Percentiles rank a stretch among this genome's conserved stretches.
Conservation (phyloP, 2,113 vertebrate species). For the rabbit (Oryctolagus cuniculus) region mOryCun1.1 NC_091441.1:120592001-120592500, state of each 20-base stretch:
- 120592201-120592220: not conserved
- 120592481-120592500: not conserved
- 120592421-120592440: too few species aligned
- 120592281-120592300: not conserved
- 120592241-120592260: not conserved
- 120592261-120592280: not conserved
- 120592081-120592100: not conserved
- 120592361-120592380: not conserved
- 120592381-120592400: not conserved
- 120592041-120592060: not conserved
- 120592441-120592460: too few species aligned
- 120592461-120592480: not conserved
- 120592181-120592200: too few species aligned
- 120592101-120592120: not conserved
- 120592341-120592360: not conserved
- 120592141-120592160: not conserved
- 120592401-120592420: not conserved
- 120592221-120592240: accelerated
- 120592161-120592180: not conserved
- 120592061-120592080: not conserved
- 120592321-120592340: not conserved
- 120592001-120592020: not conserved
- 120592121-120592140: not conserved
- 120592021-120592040: not conserved
- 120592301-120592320: not conserved